Evolutionary conservation across 2,888 invertebrate species (phyloP).

Genomic region (Patella ulyssiponensis): DNA sequence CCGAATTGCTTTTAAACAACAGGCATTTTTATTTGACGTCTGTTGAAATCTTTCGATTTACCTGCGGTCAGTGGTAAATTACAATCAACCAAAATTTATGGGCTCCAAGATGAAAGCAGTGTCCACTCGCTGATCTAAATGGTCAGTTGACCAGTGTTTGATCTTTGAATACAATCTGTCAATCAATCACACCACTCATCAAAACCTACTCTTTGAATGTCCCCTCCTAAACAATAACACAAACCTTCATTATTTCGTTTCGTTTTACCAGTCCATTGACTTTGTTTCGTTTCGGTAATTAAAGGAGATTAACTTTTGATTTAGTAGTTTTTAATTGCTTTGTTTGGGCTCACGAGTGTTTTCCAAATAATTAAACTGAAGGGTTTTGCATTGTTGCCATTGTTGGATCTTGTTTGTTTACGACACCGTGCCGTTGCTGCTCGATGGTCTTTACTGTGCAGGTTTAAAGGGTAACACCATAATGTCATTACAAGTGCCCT

Average conservation of each 20-base stretch:
- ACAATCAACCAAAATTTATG: background rate
- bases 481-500: background rate
- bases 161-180: slow-evolving; percentile 3
- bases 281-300: slow-evolving; percentile 4
- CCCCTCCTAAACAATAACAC: slow-evolving; percentile 7
- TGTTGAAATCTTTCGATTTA: too few relatives aligned
- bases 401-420: background rate
- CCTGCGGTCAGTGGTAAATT: background rate
- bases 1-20: too few relatives aligned
- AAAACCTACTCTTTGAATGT: background rate
- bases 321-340: slow-evolving; percentile 7
- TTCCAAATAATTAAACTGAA: background rate
- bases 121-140: background rate
- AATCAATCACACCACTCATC: background rate
- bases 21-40: too few relatives aligned
- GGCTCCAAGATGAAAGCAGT: background rate
- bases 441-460: too few relatives aligned
- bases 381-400: background rate
- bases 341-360: slow-evolving; percentile 1
- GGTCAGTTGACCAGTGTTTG: slow-evolving; percentile 7
- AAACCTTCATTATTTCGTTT: slow-evolving; percentile 4
- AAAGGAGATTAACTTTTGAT: slow-evolving; percentile 11
- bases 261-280: background rate
- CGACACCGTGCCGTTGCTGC: background rate
- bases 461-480: too few relatives aligned